A percentile compares a stretch with the other conserved stretches of the same genome.
These are phyloP conservation scores for Pelmatolapia mariae DNA, from an alignment of 2,113 vertebrate species.

Conservation along the genomic window DNA sequence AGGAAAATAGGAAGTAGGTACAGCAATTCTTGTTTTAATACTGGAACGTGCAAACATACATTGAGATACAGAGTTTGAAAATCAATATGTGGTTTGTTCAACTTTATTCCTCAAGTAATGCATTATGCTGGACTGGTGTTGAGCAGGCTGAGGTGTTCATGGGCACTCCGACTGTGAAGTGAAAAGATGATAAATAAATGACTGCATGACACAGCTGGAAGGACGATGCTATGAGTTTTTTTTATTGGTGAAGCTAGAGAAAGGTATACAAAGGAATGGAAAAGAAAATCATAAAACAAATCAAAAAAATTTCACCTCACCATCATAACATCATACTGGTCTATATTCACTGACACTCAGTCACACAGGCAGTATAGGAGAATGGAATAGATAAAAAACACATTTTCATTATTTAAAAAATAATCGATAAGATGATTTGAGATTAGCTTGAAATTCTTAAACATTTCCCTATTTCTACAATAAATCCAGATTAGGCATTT, in stretches of 20 bases:
- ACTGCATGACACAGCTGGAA: neutral
- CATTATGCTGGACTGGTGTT: neutral
- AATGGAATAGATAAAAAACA: neutral
- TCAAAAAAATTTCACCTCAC: accelerated
- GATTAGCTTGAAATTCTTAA: accelerated
- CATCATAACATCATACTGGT: accelerated
- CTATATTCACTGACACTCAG: neutral
- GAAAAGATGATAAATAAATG: neutral
- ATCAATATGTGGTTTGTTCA: neutral
- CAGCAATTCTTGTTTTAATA: neutral
- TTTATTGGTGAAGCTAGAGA: neutral
- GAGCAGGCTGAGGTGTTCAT: neutral
- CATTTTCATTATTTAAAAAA: neutral
- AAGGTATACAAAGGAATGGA: neutral
- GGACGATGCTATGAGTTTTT: neutral
- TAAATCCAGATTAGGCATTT: neutral
- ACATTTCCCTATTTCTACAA: accelerated
- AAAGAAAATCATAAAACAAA: neutral
- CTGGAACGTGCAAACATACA: neutral
- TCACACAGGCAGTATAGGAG: neutral
- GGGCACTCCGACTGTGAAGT: neutral
- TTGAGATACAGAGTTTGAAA: neutral
- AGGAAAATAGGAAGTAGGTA: neutral
- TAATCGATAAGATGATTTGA: neutral
- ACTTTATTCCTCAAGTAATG: neutral